Conservation (phyloP, 1,140 invertebrate genomes). For the Latrodectus geometricus region DNA sequence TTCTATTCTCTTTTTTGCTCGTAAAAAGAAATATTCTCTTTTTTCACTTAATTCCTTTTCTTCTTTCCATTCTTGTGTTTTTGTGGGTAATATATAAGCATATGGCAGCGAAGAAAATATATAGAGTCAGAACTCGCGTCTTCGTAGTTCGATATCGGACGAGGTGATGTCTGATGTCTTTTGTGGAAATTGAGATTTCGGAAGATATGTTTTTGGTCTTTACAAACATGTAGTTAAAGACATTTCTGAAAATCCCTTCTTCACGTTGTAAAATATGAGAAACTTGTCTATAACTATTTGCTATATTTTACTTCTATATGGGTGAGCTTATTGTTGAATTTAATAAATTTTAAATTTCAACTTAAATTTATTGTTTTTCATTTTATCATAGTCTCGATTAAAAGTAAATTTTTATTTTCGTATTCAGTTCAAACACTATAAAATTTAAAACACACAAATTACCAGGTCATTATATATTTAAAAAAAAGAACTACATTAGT, state of each 20-base stretch:
- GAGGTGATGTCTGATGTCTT: background rate
- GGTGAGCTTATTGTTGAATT: no score
- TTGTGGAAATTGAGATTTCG: background rate
- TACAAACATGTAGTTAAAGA: no score
- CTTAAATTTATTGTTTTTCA: no score
- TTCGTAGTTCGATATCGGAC: background rate
- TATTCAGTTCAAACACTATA: no score
- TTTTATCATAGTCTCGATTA: no score
- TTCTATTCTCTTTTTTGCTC: background rate
- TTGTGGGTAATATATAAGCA: slow-evolving; percentile 42
- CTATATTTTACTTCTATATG: background rate
- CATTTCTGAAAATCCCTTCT: no score
- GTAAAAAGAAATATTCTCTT: background rate
- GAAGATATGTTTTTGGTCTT: background rate
- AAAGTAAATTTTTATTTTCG: no score
- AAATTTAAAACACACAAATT: no score
- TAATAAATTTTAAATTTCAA: no score
- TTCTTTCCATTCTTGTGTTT: slow-evolving; percentile 34
- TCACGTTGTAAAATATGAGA: no score
- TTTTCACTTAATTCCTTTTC: slow-evolving; percentile 26
- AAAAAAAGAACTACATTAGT: no score
- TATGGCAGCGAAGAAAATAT: background rate
- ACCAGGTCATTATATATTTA: no score
- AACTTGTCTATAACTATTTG: background rate
- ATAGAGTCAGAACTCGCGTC: background rate